Conservation (phyloP, 1,140 invertebrate genomes). For the Achatina immaculata region DNA sequence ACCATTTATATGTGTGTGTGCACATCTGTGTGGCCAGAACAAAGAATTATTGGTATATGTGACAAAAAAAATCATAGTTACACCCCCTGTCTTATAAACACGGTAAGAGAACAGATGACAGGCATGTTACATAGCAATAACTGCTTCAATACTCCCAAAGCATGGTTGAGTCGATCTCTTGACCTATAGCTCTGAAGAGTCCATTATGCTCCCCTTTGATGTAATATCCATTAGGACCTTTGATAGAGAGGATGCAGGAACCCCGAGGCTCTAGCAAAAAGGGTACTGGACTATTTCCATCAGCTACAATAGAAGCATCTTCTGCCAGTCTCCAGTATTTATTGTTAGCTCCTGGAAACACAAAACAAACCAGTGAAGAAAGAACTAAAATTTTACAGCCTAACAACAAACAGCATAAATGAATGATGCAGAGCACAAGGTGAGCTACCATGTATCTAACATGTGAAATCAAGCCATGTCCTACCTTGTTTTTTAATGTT, state of each 20-base stretch:
- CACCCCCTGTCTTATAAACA: no score
- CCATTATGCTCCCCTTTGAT: conserved; percentile 95
- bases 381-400: background rate
- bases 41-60: no score
- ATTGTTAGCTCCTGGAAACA: conserved; percentile 88
- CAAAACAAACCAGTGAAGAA: no score
- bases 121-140: background rate
- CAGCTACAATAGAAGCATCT: conserved; percentile 84
- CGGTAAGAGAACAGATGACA: background rate
- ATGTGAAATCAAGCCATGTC: no score
- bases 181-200: conserved; percentile 85
- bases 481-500: no score
- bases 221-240: conserved; percentile 82
- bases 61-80: no score
- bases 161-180: conserved; percentile 72
- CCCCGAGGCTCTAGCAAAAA: conserved; percentile 94
- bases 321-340: conserved; percentile 85
- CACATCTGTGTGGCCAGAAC: no score
- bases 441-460: no score
- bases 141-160: conserved; percentile 66
- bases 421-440: no score
- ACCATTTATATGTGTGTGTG: no score
- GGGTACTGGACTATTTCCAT: conserved; percentile 82
- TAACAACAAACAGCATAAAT: conserved; percentile 5
- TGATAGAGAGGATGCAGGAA: conserved; percentile 91